Percentiles rank a stretch among this genome's conserved stretches.
Evolutionary conservation across 2,113 vertebrate genomes (phyloP).

Genomic region (Tragelaphus scriptus): DNA sequence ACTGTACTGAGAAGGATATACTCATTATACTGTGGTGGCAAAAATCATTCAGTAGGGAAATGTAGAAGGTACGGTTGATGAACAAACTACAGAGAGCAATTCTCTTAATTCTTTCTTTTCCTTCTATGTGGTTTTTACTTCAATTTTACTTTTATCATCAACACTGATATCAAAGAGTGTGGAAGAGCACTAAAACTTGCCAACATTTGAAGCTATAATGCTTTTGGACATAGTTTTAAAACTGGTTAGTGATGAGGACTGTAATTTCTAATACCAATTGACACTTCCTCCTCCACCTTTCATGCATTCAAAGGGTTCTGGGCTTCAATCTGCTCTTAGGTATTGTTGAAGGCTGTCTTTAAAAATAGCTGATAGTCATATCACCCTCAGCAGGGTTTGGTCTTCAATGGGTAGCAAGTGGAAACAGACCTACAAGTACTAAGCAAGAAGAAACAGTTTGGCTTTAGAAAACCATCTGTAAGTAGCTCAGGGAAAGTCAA

Average conservation of each 20-base stretch:
- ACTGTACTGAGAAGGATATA: conserved; percentile 6
- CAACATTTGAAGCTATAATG: conserved; percentile 29
- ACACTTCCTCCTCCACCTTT: conserved; percentile 1
- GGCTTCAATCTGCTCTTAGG: not conserved
- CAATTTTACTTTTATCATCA: not conserved
- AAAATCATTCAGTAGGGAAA: conserved; percentile 51
- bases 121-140: not conserved
- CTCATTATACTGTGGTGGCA: not conserved
- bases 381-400: not conserved
- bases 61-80: not conserved
- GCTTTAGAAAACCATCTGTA: not conserved
- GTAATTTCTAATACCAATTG: conserved; percentile 16
- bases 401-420: not conserved
- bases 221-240: conserved; percentile 46
- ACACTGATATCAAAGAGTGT: not conserved
- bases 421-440: not conserved
- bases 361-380: not conserved
- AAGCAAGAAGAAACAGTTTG: not conserved
- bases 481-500: not conserved
- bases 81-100: not conserved
- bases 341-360: conserved; percentile 21
- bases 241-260: conserved; percentile 1
- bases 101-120: not conserved
- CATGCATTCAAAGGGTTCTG: conserved; percentile 30
- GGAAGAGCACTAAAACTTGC: not conserved